Conservation (phyloP, 2,113 vertebrate genomes). For the Pyxicephalus adspersus region DNA sequence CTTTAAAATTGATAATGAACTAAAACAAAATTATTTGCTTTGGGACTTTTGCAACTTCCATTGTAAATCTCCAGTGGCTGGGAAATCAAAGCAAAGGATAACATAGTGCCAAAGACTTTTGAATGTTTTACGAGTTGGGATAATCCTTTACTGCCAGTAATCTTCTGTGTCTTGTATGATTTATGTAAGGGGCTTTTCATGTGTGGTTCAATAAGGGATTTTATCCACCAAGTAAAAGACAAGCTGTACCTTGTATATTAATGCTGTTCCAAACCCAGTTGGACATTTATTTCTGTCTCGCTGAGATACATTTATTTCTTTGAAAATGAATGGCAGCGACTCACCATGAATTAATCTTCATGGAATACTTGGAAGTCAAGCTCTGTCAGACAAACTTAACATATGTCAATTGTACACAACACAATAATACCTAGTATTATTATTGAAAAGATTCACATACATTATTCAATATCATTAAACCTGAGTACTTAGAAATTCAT, state of each 20-base stretch:
- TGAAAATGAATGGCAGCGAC: conserved; percentile 28
- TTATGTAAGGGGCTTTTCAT: conserved; percentile 53
- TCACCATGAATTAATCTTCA: conserved; percentile 34
- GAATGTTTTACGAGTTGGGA: conserved; percentile 54
- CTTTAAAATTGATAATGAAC: conserved; percentile 33
- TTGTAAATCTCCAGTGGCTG: conserved; percentile 43
- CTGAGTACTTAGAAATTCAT: too few species aligned
- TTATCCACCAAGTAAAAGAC: conserved; percentile 52
- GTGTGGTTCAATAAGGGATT: conserved; percentile 54
- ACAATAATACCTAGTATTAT: too few species aligned
- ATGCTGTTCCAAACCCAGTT: conserved; percentile 43
- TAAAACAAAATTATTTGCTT: conserved; percentile 51
- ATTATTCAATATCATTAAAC: too few species aligned
- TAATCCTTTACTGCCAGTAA: conserved; percentile 57
- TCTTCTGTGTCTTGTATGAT: conserved; percentile 54
- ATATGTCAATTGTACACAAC: too few species aligned
- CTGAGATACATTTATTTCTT: conserved; percentile 47
- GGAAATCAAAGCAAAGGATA: conserved; percentile 53
- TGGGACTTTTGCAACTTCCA: conserved; percentile 32
- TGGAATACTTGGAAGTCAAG: conserved; percentile 3
- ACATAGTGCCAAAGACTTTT: conserved; percentile 47
- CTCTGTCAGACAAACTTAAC: conserved; percentile 7
- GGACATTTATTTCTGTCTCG: conserved; percentile 45
- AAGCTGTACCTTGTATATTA: conserved; percentile 46
- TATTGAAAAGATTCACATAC: too few species aligned